A percentile compares a stretch with the other conserved stretches of the same genome.
Evolutionary conservation across 2,888 invertebrate species (phyloP).

Genomic region (Drosophila niveifrons): DNA sequence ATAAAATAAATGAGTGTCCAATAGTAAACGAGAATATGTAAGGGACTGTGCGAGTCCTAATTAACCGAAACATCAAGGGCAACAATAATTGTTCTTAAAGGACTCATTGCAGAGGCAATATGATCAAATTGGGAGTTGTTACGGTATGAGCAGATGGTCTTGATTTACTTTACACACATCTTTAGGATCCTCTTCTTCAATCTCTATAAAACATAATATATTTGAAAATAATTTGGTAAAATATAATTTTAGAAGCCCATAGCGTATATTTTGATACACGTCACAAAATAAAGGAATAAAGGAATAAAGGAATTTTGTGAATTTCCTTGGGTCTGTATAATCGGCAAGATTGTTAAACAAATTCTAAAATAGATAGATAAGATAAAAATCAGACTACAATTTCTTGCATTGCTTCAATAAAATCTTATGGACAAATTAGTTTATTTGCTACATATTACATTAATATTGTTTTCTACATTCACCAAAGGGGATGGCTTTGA

Average conservation of each 20-base stretch:
- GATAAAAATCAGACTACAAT: not conserved
- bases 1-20: slow-evolving; percentile 29
- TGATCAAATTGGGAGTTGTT: slow-evolving; percentile 60
- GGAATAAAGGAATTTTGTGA: too few relatives aligned
- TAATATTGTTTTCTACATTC: not conserved
- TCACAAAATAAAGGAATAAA: too few relatives aligned
- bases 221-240: too few relatives aligned
- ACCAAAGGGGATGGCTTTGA: not conserved
- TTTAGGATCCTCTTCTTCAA: not conserved
- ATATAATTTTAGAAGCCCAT: too few relatives aligned
- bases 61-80: slow-evolving; percentile 51
- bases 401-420: not conserved
- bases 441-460: slow-evolving; percentile 1
- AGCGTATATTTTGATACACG: too few relatives aligned
- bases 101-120: slow-evolving; percentile 51
- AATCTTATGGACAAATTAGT: not conserved
- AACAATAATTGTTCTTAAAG: slow-evolving; percentile 34
- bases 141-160: slow-evolving; percentile 2
- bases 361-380: not conserved
- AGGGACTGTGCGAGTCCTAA: slow-evolving; percentile 41
- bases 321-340: too few relatives aligned
- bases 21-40: slow-evolving; percentile 4
- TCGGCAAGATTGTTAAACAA: too few relatives aligned
- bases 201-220: not conserved
- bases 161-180: slow-evolving; percentile 1